Evolutionary conservation across 2,888 invertebrate genomes (phyloP).

Genomic region (Drosophila histrio): DNA sequence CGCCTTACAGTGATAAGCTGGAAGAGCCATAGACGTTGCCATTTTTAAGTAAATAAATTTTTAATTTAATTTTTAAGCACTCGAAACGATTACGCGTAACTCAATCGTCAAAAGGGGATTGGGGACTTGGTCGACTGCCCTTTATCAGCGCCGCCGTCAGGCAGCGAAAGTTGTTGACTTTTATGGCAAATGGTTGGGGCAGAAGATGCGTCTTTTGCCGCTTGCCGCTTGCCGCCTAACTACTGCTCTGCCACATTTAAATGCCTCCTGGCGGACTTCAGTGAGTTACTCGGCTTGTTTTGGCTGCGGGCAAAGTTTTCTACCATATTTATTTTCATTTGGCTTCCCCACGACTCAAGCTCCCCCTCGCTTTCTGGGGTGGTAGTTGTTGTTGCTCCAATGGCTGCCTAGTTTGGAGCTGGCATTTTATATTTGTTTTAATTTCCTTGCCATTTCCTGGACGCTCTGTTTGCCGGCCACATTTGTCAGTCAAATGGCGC

Average conservation of each 20-base stretch:
- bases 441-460: slow-evolving; percentile 77
- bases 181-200: slow-evolving; percentile 62
- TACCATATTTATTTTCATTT: slow-evolving; percentile 72
- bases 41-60: slow-evolving; percentile 71
- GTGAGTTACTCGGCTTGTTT: slow-evolving; percentile 25
- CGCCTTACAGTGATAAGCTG: slow-evolving; percentile 56
- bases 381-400: slow-evolving; percentile 19
- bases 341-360: slow-evolving; percentile 21
- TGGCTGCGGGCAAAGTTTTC: slow-evolving; percentile 55
- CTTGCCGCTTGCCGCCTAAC: slow-evolving; percentile 35
- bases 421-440: slow-evolving; percentile 77
- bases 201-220: slow-evolving; percentile 23
- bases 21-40: slow-evolving; percentile 30
- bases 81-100: slow-evolving; percentile 74
- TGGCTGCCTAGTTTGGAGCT: slow-evolving; percentile 45
- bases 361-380: neutral
- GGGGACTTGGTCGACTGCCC: slow-evolving; percentile 32
- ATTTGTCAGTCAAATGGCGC: slow-evolving; percentile 75
- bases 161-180: slow-evolving; percentile 74
- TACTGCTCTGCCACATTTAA: slow-evolving; percentile 54
- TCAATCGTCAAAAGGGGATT: slow-evolving; percentile 60
- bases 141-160: slow-evolving; percentile 59
- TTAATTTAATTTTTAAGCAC: slow-evolving; percentile 77
- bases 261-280: slow-evolving; percentile 45
- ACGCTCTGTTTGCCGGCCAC: slow-evolving; percentile 50